Base-by-base conservation (phyloP, 2,888 invertebrate species). In the Criorhina ranunculi region DNA sequence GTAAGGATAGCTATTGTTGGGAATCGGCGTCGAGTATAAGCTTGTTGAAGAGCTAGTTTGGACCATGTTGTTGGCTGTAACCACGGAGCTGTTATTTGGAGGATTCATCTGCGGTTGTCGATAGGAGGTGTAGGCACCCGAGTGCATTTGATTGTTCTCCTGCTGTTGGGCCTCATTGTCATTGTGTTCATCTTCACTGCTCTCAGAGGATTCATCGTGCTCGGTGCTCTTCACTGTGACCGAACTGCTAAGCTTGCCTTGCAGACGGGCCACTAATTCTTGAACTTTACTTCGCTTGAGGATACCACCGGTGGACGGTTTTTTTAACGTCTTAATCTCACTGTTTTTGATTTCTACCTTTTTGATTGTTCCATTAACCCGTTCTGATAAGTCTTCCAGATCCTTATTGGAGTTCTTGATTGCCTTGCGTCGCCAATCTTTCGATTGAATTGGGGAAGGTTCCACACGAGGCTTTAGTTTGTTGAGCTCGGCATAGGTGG, bases 141-240 rank as follows among this genome's bases (percentile, higher is more conserved):
- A 44, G 11, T 70, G 66, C 75, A 80, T 79, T 35, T 85, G 80
- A 60, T 80, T 80, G 46, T 76, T 79, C 5, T 85, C 85, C 40
- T 80, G 19, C 35, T 85, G 85, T 15, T 75, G 79, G 0, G 53
- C 19, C 15, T 77, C 73, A 31, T 76, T 81, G 0, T 85, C 85
- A 11, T 80, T 80, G 46, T 79, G 93, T 87, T 94, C 94, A 85
- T 93, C 94, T 86, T 94, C 94, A 87, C 93, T 94, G 85, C 93
- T 94, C 87, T 94, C 94, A 0, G 94, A 94, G 0, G 60, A 57
- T 7, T 78, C 85, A 8, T 81, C 73, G 15, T 79, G 81, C 1
- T 85, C 83, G 0, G 53, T 40, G 19, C 24, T 46, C 15, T 87
- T 86, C 0, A 59, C 40, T 12, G 78, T 46, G 3, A 40, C 31